Conservation (phyloP, 2,888 invertebrate species). For the Philaethria dido region DNA sequence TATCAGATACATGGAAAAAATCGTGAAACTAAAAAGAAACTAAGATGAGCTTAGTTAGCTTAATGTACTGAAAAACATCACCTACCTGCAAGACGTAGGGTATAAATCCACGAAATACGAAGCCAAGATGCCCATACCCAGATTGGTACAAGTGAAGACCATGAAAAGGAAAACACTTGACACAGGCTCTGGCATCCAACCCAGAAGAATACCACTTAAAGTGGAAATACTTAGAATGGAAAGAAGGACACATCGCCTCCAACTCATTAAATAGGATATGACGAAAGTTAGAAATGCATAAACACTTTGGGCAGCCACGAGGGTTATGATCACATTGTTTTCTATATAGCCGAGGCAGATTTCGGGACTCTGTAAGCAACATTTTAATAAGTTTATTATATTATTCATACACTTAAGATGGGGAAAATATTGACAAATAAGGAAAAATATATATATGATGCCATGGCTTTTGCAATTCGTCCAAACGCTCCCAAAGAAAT, state of each 20-base stretch:
- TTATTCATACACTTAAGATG: no score
- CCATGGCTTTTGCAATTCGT: no score
- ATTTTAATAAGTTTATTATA: no score
- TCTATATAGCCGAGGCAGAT: conserved; percentile 82
- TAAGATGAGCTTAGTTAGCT: no score
- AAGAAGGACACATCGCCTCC: conserved; percentile 80
- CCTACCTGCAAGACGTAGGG: conserved; percentile 74
- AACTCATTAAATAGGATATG: conserved; percentile 79
- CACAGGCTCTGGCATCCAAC: conserved; percentile 69
- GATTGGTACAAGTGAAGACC: conserved; percentile 71
- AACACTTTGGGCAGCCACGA: conserved; percentile 85
- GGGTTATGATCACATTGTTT: conserved; percentile 84
- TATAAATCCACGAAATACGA: conserved; percentile 76
- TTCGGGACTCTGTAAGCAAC: conserved; percentile 60
- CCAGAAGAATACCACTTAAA: conserved; percentile 74
- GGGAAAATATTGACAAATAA: no score
- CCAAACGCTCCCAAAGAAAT: no score
- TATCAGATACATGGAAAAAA: no score
- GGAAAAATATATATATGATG: no score
- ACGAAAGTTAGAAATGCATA: conserved; percentile 85
- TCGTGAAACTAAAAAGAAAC: no score
- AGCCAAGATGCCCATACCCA: conserved; percentile 75
- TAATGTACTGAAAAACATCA: conserved; percentile 12
- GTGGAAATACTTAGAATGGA: conserved; percentile 79
- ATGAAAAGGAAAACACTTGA: conserved; percentile 73